Base-by-base conservation (phyloP, 1,140 invertebrate species). In the Meloidogyne hapla region DNA sequence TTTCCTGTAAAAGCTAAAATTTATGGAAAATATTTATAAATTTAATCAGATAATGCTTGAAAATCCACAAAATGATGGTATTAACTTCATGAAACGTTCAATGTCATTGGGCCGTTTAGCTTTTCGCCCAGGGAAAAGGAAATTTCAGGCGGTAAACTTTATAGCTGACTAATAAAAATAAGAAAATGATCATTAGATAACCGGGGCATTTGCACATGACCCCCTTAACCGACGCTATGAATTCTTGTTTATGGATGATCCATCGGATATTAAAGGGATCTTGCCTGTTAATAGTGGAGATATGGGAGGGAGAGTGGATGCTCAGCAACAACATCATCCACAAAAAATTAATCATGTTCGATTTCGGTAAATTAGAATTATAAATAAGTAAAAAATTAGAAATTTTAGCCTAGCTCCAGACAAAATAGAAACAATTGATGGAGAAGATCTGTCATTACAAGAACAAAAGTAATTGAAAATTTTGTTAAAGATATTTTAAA, bases 71-170 rank as follows among this genome's bases (percentile, higher is more conserved):
- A 56, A 56, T 56, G 48, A 56, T 56, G 48, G 4, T n/a, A 21
- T 56, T 56, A 21, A 21, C n/a, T 56, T 67, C 18, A 67, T 63
- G 38, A 73, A 73, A 40, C 71, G 71, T 6, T 73, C 71, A 56
- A 73, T 73, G 71, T 56, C 71, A 15, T 21, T 73, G 23, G 71
- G 71, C 13, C 71, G 71, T 18, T 64, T 73, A 21, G 61, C 71
- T 63, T 73, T 73, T 33, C 71, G 71, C 21, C 71, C 71, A 1
- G 71, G 71, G 4, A 56, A 56, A 56, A 56, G 48, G n/a, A 56
- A 18, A 56, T 56, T 56, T 56, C 48, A 56, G 6, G 48, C 48
- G 48, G 48, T 56, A 45, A 45, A 42, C 0, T 42, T 13, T 56
- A 23, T 0, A 26, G 2, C 9, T 3, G n/a, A 25, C 18, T 28